Conservation (phyloP, 1,140 invertebrate species). For the Schlechtendalia chinensis region DNA sequence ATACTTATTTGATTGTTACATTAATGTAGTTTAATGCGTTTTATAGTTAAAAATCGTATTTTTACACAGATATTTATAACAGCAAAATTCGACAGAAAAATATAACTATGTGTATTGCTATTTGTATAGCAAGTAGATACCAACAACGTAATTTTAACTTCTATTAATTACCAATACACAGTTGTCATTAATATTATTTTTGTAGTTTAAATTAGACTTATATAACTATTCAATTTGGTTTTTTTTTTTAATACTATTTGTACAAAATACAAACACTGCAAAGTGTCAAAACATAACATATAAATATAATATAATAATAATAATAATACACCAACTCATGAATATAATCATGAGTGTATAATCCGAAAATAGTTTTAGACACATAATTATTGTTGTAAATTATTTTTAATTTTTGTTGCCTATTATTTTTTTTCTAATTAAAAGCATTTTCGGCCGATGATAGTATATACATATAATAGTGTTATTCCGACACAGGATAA, state of each 20-base stretch:
- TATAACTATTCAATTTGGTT: no score
- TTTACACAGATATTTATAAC: no score
- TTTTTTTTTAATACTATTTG: not conserved
- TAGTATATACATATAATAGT: conserved; percentile 14
- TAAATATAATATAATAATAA: not conserved
- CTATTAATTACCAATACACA: no score
- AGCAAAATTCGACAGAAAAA: no score
- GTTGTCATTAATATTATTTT: no score
- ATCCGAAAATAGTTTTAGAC: conserved; percentile 23
- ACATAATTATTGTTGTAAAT: conserved; percentile 47
- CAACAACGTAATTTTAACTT: no score
- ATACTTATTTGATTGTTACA: no score
- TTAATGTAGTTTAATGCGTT: no score
- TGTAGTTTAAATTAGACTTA: no score
- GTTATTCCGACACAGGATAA: conserved; percentile 2
- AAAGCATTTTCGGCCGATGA: conserved; percentile 27
- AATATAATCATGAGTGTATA: conserved; percentile 36
- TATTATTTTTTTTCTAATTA: conserved; percentile 39
- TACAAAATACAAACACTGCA: not conserved
- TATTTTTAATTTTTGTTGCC: conserved; percentile 38
- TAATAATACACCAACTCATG: conserved; percentile 16
- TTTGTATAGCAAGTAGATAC: no score
- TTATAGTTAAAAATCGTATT: no score
- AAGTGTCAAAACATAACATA: conserved; percentile 7
- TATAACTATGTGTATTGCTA: no score